These are phyloP conservation scores for Silurus aristotelis DNA, from an alignment of 2,797 vertebrate genomes.

Conservation along the genomic window DNA sequence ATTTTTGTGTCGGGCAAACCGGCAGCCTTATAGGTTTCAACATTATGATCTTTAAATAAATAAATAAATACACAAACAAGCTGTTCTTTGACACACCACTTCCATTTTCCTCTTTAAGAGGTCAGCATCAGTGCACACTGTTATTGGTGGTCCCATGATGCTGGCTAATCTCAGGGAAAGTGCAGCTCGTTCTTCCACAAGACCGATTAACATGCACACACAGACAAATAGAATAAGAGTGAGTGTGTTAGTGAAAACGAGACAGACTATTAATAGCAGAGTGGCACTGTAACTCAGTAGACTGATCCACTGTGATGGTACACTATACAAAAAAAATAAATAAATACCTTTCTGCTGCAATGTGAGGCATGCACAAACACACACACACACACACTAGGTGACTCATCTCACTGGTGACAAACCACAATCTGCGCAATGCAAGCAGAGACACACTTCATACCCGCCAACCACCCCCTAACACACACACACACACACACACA, in stretches of 20 bases:
- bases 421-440: not conserved
- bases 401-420: conserved; percentile 18
- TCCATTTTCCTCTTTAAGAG: not conserved
- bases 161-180: conserved; percentile 48
- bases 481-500: not conserved
- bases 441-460: not conserved
- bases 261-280: conserved; percentile 42
- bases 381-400: not conserved
- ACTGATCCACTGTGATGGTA: not conserved
- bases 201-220: conserved; percentile 14
- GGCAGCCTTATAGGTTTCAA: not conserved
- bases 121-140: not conserved
- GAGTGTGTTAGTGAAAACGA: conserved; percentile 10
- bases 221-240: not conserved
- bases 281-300: conserved; percentile 16
- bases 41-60: too few species aligned
- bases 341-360: not conserved
- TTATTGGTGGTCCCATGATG: conserved; percentile 22
- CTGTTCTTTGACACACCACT: not conserved
- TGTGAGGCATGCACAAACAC: not conserved
- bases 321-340: not conserved
- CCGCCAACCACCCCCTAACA: not conserved
- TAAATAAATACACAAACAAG: not conserved
- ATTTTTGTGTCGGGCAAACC: not conserved
- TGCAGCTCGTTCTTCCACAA: conserved; percentile 45